A percentile compares a stretch with the other conserved stretches of the same genome.
These are phyloP conservation scores for Epinotia bilunana DNA, from an alignment of 2,888 invertebrate genomes.

Conservation along the genomic window DNA sequence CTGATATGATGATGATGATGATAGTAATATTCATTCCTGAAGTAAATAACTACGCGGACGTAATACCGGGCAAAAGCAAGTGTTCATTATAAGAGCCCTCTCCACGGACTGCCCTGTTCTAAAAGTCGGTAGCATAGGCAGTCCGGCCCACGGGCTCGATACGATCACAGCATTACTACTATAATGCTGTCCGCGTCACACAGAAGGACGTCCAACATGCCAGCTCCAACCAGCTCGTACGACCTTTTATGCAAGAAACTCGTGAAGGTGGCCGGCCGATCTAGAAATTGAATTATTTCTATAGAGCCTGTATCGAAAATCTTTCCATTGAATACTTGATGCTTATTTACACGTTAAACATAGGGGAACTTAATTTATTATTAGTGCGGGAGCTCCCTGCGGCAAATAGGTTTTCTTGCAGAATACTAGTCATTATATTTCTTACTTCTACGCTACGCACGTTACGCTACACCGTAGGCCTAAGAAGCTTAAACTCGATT, in stretches of 20 bases:
- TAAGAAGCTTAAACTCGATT: no score
- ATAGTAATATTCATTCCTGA: no score
- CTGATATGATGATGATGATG: no score
- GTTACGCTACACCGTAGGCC: no score
- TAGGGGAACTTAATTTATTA: slow-evolving; percentile 27
- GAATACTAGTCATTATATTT: neutral
- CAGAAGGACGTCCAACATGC: neutral
- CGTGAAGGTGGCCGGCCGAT: slow-evolving; percentile 31
- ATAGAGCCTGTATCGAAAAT: slow-evolving; percentile 39
- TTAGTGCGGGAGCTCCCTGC: neutral
- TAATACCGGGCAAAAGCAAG: no score
- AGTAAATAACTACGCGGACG: no score
- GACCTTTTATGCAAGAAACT: neutral
- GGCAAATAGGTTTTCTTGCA: neutral
- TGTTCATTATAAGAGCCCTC: neutral
- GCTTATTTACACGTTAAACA: slow-evolving; percentile 37
- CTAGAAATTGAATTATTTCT: slow-evolving; percentile 45
- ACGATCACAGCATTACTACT: slow-evolving; percentile 51
- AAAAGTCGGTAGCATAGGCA: slow-evolving; percentile 39
- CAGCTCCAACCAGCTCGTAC: neutral
- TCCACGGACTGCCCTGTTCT: slow-evolving; percentile 14
- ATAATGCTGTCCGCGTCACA: slow-evolving; percentile 20
- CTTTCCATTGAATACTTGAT: slow-evolving; percentile 41
- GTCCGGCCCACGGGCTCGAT: slow-evolving; percentile 44
- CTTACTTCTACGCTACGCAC: no score